Conservation (phyloP, 2,888 invertebrate species). For the Amaurobius ferox region DNA sequence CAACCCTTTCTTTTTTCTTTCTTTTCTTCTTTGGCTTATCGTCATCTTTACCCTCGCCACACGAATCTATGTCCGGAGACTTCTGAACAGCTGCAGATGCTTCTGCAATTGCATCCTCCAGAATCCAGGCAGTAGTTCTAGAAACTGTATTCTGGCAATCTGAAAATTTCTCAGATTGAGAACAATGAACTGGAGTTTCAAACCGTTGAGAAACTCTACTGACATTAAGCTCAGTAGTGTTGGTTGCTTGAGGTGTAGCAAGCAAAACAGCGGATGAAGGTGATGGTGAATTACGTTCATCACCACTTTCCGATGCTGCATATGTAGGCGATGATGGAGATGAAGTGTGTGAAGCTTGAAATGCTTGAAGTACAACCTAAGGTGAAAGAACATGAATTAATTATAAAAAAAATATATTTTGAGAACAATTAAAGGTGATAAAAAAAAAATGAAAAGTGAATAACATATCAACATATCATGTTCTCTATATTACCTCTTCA, state of each 20-base stretch:
- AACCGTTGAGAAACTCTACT: slow-evolving; percentile 54
- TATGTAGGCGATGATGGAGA: slow-evolving; percentile 28
- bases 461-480: no score
- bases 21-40: slow-evolving; percentile 57
- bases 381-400: not conserved
- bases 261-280: slow-evolving; percentile 40
- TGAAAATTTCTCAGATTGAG: slow-evolving; percentile 50
- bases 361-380: slow-evolving; percentile 51
- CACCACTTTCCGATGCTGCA: slow-evolving; percentile 47
- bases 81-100: slow-evolving; percentile 41
- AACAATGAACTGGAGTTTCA: slow-evolving; percentile 43
- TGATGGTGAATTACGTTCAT: slow-evolving; percentile 26
- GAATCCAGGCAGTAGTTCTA: slow-evolving; percentile 57
- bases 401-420: no score
- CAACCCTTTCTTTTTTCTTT: slow-evolving; percentile 40
- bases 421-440: no score
- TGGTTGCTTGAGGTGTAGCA: slow-evolving; percentile 50
- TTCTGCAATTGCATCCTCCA: slow-evolving; percentile 54
- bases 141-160: slow-evolving; percentile 60
- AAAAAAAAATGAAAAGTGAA: no score
- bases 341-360: slow-evolving; percentile 55
- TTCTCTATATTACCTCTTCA: no score
- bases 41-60: slow-evolving; percentile 36
- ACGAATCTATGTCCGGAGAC: slow-evolving; percentile 55
- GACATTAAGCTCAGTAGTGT: slow-evolving; percentile 56